Base-by-base conservation (phyloP, 2,888 invertebrate species). In the Platycheirus rosarum region DNA sequence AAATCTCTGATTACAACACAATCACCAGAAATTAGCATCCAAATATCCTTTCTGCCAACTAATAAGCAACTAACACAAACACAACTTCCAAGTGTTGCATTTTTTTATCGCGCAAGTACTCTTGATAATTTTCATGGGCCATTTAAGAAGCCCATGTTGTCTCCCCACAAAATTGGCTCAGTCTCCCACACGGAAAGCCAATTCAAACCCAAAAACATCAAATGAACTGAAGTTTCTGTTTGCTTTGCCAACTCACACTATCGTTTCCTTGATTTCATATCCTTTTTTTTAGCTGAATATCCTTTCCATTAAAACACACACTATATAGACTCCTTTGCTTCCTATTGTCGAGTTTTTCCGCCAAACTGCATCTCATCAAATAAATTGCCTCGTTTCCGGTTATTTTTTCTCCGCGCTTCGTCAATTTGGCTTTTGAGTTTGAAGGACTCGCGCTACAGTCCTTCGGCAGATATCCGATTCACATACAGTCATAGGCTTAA, bases 91-190 rank as follows among this genome's bases (percentile, higher is more conserved):
- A 29, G 42, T 26, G 23, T 60, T 60, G 37, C 6, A 42, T 48
- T 42, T 42, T 46, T 44, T 26, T 26, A 51, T 68, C 13, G 44
- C 18, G 1, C n/a, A n/a, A n/a, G n/a, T 62, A 18, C 20, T 35
- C 85, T 87, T 86, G 88, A 85, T 89, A 88, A 89, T 88, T 88
- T 88, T 88, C 87, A 89, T 88, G 88, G 87, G 84, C 86, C 88
- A 89, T 89, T 88, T 86, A 88, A 87, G 87, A 85, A 74, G 66
- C 68, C n/a, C n/a, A n/a, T 84, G 85, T 77, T 60, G 73, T 69
- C 82, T 74, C 40, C 53, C 82, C 77, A 82, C 77, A 68, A 68
- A 77, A 77, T 82, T 82, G 68, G 71, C 71, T 49, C 16, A 23
- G 8, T 23, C 63, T 70, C 53, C 51, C 53, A 18, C 65, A 68